Conservation (phyloP, 2,113 vertebrate species). For the Ictidomys tridecemlineatus region DNA sequence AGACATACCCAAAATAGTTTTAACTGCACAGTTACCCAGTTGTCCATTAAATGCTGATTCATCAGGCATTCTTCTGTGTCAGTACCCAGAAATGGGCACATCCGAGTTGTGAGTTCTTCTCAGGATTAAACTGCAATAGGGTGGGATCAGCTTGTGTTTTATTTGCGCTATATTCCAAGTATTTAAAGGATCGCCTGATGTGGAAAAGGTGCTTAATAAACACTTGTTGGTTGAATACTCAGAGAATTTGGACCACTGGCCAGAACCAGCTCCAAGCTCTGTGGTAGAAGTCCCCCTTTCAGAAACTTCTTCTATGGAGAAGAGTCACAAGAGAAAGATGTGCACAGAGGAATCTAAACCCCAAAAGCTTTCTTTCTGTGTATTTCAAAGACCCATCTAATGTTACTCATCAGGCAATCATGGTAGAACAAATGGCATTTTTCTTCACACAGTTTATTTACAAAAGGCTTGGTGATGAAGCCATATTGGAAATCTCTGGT, state of each 20-base stretch:
- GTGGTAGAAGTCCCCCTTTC: neutral
- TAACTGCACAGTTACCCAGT: neutral
- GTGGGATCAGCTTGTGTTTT: neutral
- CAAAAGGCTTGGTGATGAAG: conserved; percentile 61
- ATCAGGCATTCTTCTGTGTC: neutral
- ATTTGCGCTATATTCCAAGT: neutral
- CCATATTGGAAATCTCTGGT: conserved; percentile 57
- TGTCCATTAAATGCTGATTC: neutral
- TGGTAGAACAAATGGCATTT: conserved; percentile 52
- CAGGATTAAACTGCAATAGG: neutral
- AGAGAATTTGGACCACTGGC: neutral
- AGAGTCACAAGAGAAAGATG: neutral
- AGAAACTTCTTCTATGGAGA: neutral
- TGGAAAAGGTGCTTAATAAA: neutral
- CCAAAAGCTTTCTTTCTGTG: neutral
- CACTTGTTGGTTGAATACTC: neutral
- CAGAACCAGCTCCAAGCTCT: neutral
- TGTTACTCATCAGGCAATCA: conserved; percentile 15
- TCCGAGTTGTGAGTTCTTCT: neutral
- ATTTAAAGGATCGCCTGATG: neutral
- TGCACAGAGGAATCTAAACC: conserved; percentile 29
- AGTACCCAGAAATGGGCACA: neutral
- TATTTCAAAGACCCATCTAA: conserved; percentile 64
- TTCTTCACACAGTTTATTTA: conserved; percentile 60
- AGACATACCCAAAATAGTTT: neutral